Conservation (phyloP, 2,797 vertebrate species). For the Podargus strigoides region DNA sequence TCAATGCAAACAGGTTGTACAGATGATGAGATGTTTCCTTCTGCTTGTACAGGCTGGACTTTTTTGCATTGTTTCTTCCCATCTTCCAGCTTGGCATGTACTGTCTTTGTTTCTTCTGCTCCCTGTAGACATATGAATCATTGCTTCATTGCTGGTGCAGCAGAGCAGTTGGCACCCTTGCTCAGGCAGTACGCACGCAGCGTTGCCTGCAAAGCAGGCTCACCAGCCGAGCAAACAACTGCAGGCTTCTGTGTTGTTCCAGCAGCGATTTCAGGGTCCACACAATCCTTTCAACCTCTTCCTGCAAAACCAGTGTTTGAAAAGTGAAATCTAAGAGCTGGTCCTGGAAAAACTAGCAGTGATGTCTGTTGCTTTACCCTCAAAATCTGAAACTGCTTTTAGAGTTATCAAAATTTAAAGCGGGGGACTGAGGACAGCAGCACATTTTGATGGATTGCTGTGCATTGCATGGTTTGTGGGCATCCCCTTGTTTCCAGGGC, state of each 20-base stretch:
- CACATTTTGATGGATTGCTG: not conserved
- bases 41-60: not conserved
- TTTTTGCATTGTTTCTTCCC: not conserved
- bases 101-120: not conserved
- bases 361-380: not conserved
- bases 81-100: not conserved
- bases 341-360: not conserved
- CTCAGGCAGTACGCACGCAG: not conserved
- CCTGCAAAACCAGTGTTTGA: not conserved
- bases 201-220: constrained; percentile 5
- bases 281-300: rapidly evolving
- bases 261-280: not conserved
- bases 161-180: not conserved
- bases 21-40: not conserved
- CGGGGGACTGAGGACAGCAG: rapidly evolving
- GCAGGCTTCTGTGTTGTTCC: not conserved
- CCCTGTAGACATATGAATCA: not conserved
- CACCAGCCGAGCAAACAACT: not conserved
- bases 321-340: not conserved
- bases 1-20: not conserved
- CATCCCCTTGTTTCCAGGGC: not conserved
- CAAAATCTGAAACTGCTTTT: not conserved
- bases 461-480: not conserved
- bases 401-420: not conserved
- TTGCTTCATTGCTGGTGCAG: not conserved